Evolutionary conservation across 92 coral and sea anemone genomes (phyloP).

Genomic region (Porites evermanni): DNA sequence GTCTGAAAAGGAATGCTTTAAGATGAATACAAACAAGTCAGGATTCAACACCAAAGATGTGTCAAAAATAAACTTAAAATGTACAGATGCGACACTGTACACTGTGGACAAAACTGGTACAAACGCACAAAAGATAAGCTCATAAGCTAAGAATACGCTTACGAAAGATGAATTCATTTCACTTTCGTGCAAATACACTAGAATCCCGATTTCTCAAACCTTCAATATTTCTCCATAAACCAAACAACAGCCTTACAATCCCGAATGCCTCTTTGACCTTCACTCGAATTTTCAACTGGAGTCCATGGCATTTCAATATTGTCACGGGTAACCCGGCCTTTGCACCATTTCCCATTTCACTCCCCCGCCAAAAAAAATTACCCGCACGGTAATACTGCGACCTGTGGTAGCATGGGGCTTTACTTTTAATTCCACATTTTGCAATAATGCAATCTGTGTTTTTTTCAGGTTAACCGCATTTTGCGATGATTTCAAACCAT

Average conservation of each 20-base stretch:
- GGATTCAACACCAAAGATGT: not conserved
- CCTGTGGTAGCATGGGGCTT: not conserved
- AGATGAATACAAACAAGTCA: not conserved
- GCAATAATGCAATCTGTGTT: too few relatives aligned
- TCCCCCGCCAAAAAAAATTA: not conserved
- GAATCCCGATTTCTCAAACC: not conserved
- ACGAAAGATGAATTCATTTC: not conserved
- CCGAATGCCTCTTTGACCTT: not conserved
- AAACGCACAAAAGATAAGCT: not conserved
- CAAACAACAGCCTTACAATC: not conserved
- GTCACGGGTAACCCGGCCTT: not conserved
- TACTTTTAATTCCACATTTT: too few relatives aligned
- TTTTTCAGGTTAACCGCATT: too few relatives aligned
- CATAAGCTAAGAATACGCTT: too few relatives aligned
- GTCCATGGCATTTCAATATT: too few relatives aligned
- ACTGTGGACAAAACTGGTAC: slow-evolving; percentile 1
- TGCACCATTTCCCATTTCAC: not conserved
- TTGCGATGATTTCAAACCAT: too few relatives aligned
- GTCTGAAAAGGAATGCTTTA: not conserved
- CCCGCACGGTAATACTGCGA: too few relatives aligned
- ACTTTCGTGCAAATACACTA: not conserved
- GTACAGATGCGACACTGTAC: not conserved
- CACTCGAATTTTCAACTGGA: too few relatives aligned
- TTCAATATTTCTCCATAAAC: not conserved
- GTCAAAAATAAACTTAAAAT: not conserved